Conservation (phyloP, 2,888 invertebrate species). For the Platycheirus albimanus region DNA sequence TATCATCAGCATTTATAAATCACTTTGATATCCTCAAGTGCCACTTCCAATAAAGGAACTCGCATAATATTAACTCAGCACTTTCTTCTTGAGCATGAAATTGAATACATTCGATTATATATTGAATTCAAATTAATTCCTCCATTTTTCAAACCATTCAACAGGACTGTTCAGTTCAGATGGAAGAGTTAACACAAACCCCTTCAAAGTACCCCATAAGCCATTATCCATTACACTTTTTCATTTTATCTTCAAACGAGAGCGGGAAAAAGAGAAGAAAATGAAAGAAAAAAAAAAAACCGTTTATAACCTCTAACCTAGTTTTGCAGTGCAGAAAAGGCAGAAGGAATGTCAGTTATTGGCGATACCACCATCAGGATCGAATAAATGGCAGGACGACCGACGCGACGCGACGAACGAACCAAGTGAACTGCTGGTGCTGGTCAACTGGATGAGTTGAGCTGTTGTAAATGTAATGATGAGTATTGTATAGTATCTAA, state of each 20-base stretch:
- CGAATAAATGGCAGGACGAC: conserved; percentile 38
- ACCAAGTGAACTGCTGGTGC: conserved; percentile 22
- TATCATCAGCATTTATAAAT: no score
- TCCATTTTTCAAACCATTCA: conserved; percentile 1
- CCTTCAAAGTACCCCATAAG: neutral
- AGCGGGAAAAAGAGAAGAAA: neutral
- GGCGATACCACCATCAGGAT: conserved; percentile 32
- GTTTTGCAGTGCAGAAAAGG: no score
- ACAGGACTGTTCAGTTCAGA: neutral
- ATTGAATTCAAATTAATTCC: conserved; percentile 6
- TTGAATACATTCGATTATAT: neutral
- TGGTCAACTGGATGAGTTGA: conserved; percentile 46
- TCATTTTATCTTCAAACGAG: no score
- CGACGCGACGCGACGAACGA: no score
- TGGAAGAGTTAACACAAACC: neutral
- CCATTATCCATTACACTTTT: conserved; percentile 10
- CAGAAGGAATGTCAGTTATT: conserved; percentile 32
- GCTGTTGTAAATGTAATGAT: conserved; percentile 39
- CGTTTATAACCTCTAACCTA: conserved; percentile 50
- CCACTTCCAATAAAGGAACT: no score
- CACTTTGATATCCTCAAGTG: no score
- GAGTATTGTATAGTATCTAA: conserved; percentile 29
- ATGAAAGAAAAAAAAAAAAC: conserved; percentile 5
- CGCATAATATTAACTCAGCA: no score
- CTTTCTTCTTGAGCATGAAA: no score